Conservation (phyloP, 1,140 invertebrate genomes). For the Eumeta japonica region DNA sequence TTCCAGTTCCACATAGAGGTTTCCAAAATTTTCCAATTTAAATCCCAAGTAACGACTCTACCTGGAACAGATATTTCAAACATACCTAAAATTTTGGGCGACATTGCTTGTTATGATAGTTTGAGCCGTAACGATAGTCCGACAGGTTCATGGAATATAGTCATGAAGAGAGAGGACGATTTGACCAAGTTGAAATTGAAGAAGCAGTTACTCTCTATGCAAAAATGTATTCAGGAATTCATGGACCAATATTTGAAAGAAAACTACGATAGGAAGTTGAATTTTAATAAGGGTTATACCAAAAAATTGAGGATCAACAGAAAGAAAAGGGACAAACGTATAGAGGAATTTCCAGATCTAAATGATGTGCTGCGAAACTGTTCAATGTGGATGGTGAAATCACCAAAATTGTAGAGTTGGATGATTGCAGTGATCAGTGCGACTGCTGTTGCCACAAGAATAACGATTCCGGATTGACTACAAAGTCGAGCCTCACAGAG, state of each 20-base stretch:
- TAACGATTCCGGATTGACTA: constrained; percentile 25
- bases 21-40: constrained; percentile 33
- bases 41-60: constrained; percentile 20
- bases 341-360: constrained; percentile 36
- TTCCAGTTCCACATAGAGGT: constrained; percentile 46
- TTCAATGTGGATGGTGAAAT: too few species aligned
- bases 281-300: constrained; percentile 5
- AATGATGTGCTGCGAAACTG: too few species aligned
- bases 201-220: constrained; percentile 33
- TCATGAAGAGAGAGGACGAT: constrained; percentile 33
- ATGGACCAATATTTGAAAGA: constrained; percentile 23
- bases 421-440: too few species aligned
- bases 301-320: constrained; percentile 16
- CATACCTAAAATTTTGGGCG: constrained; percentile 17
- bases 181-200: constrained; percentile 28
- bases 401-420: too few species aligned
- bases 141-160: constrained; percentile 32
- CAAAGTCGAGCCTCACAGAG: constrained; percentile 21
- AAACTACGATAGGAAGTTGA: too few species aligned
- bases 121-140: constrained; percentile 18
- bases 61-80: constrained; percentile 17
- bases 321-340: constrained; percentile 40
- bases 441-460: too few species aligned
- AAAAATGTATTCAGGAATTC: constrained; percentile 30
- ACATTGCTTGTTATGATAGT: constrained; percentile 18